Conservation (phyloP, 2,113 vertebrate species). For the Charina bottae region DNA sequence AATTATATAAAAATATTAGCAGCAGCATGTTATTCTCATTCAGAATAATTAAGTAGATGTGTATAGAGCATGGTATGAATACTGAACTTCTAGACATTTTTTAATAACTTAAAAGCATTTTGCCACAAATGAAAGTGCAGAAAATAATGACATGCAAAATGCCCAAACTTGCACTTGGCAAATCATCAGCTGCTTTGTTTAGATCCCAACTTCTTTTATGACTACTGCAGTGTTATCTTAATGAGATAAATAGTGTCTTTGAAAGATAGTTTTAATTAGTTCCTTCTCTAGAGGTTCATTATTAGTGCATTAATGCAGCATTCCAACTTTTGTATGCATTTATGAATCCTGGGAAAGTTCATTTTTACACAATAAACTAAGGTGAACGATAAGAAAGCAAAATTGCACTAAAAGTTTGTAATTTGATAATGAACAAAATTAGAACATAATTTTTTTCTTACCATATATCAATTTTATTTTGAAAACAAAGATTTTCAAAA, state of each 20-base stretch:
- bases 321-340: constrained; percentile 28
- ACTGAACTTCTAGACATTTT: not conserved
- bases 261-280: constrained; percentile 74
- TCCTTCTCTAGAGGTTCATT: constrained; percentile 49
- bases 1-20: too few species aligned
- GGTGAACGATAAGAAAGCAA: not conserved
- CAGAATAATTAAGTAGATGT: not conserved
- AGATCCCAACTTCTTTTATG: constrained; percentile 31
- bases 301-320: constrained; percentile 23
- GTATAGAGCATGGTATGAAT: not conserved
- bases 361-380: constrained; percentile 14
- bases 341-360: constrained; percentile 11
- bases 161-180: constrained; percentile 7
- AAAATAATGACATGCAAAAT: constrained; percentile 51
- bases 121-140: constrained; percentile 23
- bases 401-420: not conserved
- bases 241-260: constrained; percentile 58
- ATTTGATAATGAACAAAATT: not conserved
- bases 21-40: not conserved
- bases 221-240: constrained; percentile 52
- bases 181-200: not conserved
- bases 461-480: too few species aligned
- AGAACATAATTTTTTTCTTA: too few species aligned
- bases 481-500: too few species aligned
- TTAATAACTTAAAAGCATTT: not conserved